phyloP scores from a whole-genome alignment of 2,888 invertebrate species.

The Thalpophila matura region DNA sequence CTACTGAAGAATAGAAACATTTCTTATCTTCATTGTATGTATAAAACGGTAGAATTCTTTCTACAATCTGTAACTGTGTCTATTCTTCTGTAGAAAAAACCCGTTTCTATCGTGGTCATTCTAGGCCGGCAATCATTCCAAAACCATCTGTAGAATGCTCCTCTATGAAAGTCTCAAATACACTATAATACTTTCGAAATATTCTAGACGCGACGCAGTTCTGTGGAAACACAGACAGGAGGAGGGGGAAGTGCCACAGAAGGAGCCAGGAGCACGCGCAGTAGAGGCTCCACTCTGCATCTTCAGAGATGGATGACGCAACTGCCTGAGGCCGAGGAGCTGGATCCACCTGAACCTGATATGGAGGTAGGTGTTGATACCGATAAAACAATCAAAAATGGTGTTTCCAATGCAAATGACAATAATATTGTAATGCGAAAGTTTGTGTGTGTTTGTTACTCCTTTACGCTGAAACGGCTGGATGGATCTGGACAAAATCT shows the following conservation, averaged over 20 bases:
- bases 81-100: no score
- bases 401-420: neutral
- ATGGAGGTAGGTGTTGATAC: constrained; percentile 83
- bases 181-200: neutral
- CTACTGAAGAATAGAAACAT: no score
- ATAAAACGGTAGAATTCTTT: no score
- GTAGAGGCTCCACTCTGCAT: constrained; percentile 94
- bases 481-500: no score
- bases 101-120: no score
- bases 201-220: constrained; percentile 84
- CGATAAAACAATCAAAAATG: no score
- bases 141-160: neutral
- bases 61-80: no score
- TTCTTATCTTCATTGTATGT: no score
- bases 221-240: constrained; percentile 86
- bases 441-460: no score
- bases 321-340: constrained; percentile 91
- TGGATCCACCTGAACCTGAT: constrained; percentile 89
- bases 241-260: constrained; percentile 82
- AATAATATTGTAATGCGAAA: neutral
- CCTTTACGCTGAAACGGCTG: no score
- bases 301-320: constrained; percentile 96
- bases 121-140: no score
- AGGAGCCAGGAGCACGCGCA: constrained; percentile 87
- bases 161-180: no score